These are phyloP conservation scores for Salticus scenicus DNA, from an alignment of 2,888 invertebrate genomes.

Conservation along the genomic window DNA sequence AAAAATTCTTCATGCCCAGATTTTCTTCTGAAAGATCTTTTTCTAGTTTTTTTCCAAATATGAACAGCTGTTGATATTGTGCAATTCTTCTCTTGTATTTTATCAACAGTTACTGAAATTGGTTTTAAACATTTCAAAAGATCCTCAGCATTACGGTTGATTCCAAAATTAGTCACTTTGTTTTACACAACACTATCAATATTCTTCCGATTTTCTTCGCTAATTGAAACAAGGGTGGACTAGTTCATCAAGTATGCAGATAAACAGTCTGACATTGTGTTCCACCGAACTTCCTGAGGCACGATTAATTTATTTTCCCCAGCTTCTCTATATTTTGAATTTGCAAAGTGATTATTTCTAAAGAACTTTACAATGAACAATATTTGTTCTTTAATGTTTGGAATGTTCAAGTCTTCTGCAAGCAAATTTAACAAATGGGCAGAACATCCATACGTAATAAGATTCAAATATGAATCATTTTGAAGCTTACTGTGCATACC, in stretches of 20 bases:
- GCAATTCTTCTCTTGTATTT: slow-evolving; percentile 20
- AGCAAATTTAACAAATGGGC: slow-evolving; percentile 10
- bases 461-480: slow-evolving; percentile 14
- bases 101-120: slow-evolving; percentile 19
- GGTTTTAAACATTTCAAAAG: slow-evolving; percentile 20
- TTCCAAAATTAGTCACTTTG: slow-evolving; percentile 24
- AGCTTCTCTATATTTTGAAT: background rate
- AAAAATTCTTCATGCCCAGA: background rate
- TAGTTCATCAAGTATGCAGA: slow-evolving; percentile 14
- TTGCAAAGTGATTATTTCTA: slow-evolving; percentile 1
- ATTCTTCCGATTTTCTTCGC: background rate
- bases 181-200: slow-evolving; percentile 5
- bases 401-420: slow-evolving; percentile 16
- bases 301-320: background rate
- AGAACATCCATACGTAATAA: slow-evolving; percentile 19
- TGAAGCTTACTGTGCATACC: slow-evolving; percentile 7
- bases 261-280: background rate
- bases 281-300: background rate
- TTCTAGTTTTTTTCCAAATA: background rate
- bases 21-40: background rate
- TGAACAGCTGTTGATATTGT: background rate
- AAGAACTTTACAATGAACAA: background rate
- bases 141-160: slow-evolving; percentile 14
- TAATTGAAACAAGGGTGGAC: slow-evolving; percentile 3
- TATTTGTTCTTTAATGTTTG: slow-evolving; percentile 7